phyloP scores from a whole-genome alignment of 1,140 invertebrate genomes.

The Leptoteleia sp. region DNA sequence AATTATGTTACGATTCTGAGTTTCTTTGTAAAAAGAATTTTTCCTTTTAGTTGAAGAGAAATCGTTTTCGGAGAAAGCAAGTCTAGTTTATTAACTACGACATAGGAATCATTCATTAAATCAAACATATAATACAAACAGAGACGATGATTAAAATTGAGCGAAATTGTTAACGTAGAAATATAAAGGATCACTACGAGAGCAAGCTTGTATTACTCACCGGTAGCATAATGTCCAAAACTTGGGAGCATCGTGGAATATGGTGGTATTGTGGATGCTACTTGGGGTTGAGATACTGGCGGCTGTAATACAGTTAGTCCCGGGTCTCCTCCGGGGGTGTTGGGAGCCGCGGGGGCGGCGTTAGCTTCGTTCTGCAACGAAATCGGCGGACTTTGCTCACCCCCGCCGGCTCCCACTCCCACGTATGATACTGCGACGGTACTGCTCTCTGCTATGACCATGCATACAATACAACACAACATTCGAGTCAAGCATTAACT shows the following conservation, averaged over 20 bases:
- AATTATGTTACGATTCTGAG: too few species aligned
- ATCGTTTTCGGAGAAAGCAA: too few species aligned
- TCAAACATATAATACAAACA: slow-evolving; percentile 28
- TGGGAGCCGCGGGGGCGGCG: slow-evolving; percentile 81
- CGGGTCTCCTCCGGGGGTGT: slow-evolving; percentile 80
- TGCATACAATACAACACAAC: slow-evolving; percentile 80
- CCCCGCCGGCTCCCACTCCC: slow-evolving; percentile 80
- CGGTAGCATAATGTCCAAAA: slow-evolving; percentile 87
- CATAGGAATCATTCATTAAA: slow-evolving; percentile 30
- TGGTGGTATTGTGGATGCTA: slow-evolving; percentile 79
- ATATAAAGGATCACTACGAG: slow-evolving; percentile 18
- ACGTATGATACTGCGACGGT: slow-evolving; percentile 82
- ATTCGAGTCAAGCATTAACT: slow-evolving; percentile 78
- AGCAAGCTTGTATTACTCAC: slow-evolving; percentile 80
- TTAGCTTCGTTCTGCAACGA: slow-evolving; percentile 83
- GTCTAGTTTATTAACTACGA: neutral
- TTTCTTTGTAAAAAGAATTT: too few species aligned
- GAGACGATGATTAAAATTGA: neutral
- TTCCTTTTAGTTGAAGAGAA: too few species aligned
- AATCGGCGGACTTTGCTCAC: slow-evolving; percentile 83
- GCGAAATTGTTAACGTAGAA: slow-evolving; percentile 18
- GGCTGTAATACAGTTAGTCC: slow-evolving; percentile 83
- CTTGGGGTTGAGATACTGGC: slow-evolving; percentile 80
- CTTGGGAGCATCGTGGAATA: slow-evolving; percentile 86
- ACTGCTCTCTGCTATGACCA: slow-evolving; percentile 82